Evolutionary conservation across 1,140 invertebrate genomes (phyloP).

Genomic region (Microplitis mediator): DNA sequence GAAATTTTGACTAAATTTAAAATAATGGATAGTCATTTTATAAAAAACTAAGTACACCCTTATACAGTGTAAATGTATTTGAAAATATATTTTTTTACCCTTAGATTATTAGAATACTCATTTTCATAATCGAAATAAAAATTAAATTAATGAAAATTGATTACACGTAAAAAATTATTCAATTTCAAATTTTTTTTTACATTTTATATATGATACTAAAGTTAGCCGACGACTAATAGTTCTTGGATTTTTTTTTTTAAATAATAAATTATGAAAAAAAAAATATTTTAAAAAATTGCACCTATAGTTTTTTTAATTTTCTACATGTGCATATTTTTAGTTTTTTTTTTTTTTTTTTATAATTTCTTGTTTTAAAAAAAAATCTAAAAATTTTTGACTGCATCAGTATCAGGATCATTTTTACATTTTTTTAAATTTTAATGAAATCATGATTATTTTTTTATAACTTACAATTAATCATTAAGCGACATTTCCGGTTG

Average conservation of each 20-base stretch:
- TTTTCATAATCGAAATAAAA: background rate
- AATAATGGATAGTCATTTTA: background rate
- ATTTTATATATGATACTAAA: no score
- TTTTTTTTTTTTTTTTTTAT: no score
- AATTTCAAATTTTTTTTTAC: no score
- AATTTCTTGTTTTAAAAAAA: no score
- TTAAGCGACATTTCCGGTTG: background rate
- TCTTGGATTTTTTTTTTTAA: no score
- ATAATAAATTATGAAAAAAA: no score
- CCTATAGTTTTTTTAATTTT: no score
- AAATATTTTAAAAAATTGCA: no score
- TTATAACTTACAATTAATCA: background rate
- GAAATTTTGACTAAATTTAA: constrained; percentile 3
- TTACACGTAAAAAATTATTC: background rate
- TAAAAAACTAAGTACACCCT: background rate
- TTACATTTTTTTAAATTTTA: background rate
- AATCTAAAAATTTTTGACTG: no score
- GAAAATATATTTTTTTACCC: constrained; percentile 53
- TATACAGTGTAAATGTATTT: constrained; percentile 24
- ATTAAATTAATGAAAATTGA: background rate
- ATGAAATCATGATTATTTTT: constrained; percentile 4
- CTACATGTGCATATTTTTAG: no score
- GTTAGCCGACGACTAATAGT: no score
- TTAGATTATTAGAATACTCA: constrained; percentile 34
- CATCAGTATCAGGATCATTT: no score